Conservation (phyloP, 92 coral and sea anemone genomes). For the Heteractis magnifica region DNA sequence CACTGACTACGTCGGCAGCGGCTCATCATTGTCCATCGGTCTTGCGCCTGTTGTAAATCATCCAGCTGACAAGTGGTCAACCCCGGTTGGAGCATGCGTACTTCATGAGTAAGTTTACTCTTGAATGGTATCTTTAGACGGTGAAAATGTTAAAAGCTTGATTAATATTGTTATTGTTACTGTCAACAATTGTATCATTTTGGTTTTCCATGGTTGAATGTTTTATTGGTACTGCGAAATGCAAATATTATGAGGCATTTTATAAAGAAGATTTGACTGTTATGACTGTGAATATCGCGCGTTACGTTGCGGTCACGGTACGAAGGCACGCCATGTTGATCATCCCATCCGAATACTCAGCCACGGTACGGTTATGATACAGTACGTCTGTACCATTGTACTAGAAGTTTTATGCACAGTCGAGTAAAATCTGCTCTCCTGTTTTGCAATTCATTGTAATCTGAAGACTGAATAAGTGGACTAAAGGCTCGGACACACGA, state of each 20-base stretch:
- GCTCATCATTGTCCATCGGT: slow-evolving; percentile 83
- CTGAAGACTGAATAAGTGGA: too few relatives aligned
- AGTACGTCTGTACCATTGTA: neutral
- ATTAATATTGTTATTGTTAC: too few relatives aligned
- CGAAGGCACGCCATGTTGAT: neutral
- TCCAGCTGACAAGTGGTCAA: slow-evolving; percentile 72
- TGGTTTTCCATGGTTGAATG: too few relatives aligned
- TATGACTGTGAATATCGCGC: neutral
- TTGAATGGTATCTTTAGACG: neutral
- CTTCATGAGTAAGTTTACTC: slow-evolving; percentile 72
- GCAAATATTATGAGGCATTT: too few relatives aligned
- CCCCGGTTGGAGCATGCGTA: slow-evolving; percentile 83
- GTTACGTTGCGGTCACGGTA: neutral
- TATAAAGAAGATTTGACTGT: too few relatives aligned
- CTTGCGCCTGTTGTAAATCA: slow-evolving; percentile 69
- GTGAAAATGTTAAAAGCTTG: neutral
- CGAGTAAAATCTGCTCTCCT: neutral
- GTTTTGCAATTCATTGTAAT: too few relatives aligned
- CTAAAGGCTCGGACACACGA: too few relatives aligned
- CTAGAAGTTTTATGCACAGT: neutral
- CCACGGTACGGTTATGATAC: neutral
- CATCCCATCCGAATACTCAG: neutral
- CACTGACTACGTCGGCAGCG: slow-evolving; percentile 50
- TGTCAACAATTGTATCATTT: too few relatives aligned
- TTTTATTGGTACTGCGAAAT: too few relatives aligned